Percentiles rank a stretch among this genome's conserved stretches.
phyloP scores from a whole-genome alignment of 2,797 vertebrate genomes.

The Tauraco hartlaubi region DNA sequence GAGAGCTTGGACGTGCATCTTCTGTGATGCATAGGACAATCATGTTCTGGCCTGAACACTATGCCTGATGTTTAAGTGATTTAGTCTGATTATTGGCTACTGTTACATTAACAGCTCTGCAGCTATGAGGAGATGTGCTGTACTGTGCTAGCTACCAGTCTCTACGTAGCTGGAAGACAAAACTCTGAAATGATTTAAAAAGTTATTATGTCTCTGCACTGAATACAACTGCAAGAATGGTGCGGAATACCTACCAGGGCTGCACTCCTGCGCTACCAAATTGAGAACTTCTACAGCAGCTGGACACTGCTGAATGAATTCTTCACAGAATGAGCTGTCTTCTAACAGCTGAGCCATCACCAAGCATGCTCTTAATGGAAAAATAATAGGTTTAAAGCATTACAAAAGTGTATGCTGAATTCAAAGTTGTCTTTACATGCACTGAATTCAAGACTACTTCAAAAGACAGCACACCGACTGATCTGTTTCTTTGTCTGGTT shows the following conservation, averaged over 20 bases:
- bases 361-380: constrained; percentile 90
- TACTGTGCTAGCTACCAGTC: background rate
- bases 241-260: constrained; percentile 87
- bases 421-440: background rate
- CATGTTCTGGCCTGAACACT: background rate
- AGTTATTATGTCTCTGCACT: background rate
- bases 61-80: background rate
- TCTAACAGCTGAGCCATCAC: constrained; percentile 99
- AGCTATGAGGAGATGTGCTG: background rate
- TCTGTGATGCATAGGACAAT: background rate
- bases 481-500: background rate
- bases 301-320: constrained; percentile 98
- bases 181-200: background rate
- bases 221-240: background rate
- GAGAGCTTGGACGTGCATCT: background rate
- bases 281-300: constrained; percentile 98
- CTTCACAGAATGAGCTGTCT: constrained; percentile 99
- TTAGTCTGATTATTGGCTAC: background rate
- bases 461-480: background rate
- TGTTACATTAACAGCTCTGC: background rate
- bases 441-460: background rate
- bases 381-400: constrained; percentile 24
- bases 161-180: background rate
- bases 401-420: background rate
- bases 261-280: constrained; percentile 97